Conservation (phyloP, 2,888 invertebrate species). For the Pheosia gnoma region DNA sequence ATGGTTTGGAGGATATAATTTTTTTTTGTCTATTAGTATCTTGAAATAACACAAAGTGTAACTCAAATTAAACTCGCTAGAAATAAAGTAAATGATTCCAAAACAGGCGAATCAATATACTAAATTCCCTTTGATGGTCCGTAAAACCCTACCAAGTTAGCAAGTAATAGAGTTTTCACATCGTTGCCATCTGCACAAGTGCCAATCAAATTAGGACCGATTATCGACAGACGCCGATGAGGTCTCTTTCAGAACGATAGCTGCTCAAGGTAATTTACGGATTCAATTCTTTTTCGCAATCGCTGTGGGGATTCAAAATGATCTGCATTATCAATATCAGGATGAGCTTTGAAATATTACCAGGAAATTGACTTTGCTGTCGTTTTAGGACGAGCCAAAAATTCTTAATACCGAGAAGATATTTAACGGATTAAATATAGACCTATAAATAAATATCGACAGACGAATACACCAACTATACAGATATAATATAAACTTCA, state of each 20-base stretch:
- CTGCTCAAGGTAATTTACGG: conserved; percentile 59
- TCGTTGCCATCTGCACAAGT: conserved; percentile 71
- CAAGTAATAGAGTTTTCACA: conserved; percentile 71
- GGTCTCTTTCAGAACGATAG: conserved; percentile 58
- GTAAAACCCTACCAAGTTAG: conserved; percentile 61
- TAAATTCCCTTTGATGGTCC: conserved; percentile 53
- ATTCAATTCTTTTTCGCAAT: conserved; percentile 63
- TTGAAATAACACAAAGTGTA: too few species aligned
- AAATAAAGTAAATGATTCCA: conserved; percentile 28
- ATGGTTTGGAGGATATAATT: too few species aligned
- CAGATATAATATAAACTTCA: neutral
- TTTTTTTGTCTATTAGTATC: too few species aligned
- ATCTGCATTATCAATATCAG: conserved; percentile 29
- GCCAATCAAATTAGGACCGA: conserved; percentile 79
- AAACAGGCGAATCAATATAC: conserved; percentile 59
- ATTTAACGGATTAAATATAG: neutral
- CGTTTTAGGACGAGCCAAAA: neutral
- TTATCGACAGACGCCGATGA: conserved; percentile 62
- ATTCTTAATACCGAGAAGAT: neutral
- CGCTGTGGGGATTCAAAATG: conserved; percentile 44
- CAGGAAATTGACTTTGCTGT: conserved; percentile 33
- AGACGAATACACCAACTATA: neutral
- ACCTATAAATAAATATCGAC: too few species aligned
- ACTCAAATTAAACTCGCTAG: neutral
- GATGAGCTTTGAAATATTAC: conserved; percentile 25